Percentiles rank a stretch among this genome's conserved stretches.
Evolutionary conservation across 1,140 invertebrate species (phyloP).

Genomic region (Bombus consobrinus): DNA sequence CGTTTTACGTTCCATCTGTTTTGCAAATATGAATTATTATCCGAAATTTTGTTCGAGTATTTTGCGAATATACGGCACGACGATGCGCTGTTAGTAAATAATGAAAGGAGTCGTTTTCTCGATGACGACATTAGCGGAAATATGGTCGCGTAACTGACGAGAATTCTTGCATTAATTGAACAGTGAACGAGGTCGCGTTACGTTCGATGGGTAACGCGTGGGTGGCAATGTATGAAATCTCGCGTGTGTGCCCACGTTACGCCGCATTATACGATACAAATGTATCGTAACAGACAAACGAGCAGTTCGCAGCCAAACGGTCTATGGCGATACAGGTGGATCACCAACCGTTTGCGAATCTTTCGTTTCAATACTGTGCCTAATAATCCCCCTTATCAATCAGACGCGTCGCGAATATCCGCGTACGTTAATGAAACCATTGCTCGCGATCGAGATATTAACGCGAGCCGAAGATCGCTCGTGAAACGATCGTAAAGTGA

Average conservation of each 20-base stretch:
- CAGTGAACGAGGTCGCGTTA: conserved; percentile 39
- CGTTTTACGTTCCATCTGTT: not conserved
- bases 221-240: conserved; percentile 44
- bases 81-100: not conserved
- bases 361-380: not conserved
- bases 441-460: not conserved
- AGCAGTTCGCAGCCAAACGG: conserved; percentile 9
- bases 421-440: not conserved
- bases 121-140: conserved; percentile 37
- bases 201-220: conserved; percentile 32
- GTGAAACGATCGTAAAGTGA: not conserved
- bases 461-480: not conserved
- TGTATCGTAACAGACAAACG: conserved; percentile 23
- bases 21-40: no score
- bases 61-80: no score
- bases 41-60: no score
- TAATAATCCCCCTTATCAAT: not conserved
- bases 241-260: conserved; percentile 35
- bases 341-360: not conserved
- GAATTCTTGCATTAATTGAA: conserved; percentile 44
- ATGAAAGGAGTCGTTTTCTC: not conserved
- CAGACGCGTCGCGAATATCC: not conserved
- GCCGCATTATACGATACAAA: conserved; percentile 31
- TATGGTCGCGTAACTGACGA: conserved; percentile 3
- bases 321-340: conserved; percentile 16